These are phyloP conservation scores for Pao palembangensis DNA, from an alignment of 2,113 vertebrate genomes.

Conservation along the genomic window DNA sequence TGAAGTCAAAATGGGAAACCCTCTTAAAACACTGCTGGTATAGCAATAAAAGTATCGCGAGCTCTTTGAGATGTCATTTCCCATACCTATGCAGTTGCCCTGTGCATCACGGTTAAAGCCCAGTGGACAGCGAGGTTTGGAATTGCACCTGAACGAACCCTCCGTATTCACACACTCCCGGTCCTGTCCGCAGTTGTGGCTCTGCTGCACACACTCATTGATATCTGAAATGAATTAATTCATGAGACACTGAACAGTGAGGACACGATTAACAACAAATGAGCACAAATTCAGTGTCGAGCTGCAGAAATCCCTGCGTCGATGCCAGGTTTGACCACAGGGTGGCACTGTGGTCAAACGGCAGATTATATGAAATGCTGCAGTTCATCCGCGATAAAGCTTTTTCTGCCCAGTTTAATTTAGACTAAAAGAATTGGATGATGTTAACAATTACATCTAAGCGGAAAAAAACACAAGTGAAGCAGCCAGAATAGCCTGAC, in stretches of 20 bases:
- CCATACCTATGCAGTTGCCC: constrained; percentile 85
- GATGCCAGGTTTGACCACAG: constrained; percentile 38
- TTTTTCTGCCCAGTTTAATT: background rate
- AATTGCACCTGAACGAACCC: constrained; percentile 87
- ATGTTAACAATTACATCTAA: no score
- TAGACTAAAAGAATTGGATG: no score
- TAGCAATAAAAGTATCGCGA: background rate
- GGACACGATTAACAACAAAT: background rate
- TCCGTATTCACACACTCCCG: constrained; percentile 83
- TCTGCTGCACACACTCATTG: constrained; percentile 79
- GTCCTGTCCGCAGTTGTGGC: constrained; percentile 77
- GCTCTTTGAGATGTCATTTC: background rate
- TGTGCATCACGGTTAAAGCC: constrained; percentile 80
- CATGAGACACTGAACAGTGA: background rate
- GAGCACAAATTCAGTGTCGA: background rate
- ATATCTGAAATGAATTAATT: constrained; percentile 72
- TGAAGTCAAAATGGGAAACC: background rate
- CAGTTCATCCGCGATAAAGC: background rate
- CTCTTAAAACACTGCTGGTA: background rate
- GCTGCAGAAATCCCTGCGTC: background rate
- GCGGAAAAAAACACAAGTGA: no score
- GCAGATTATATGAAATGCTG: background rate
- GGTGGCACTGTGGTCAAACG: constrained; percentile 66
- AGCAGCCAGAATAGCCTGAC: background rate
- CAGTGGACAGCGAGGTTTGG: constrained; percentile 76